Percentiles rank a stretch among this genome's conserved stretches.
These are phyloP conservation scores for Phragmatobia fuliginosa DNA, from an alignment of 2,888 invertebrate species.

Conservation along the genomic window DNA sequence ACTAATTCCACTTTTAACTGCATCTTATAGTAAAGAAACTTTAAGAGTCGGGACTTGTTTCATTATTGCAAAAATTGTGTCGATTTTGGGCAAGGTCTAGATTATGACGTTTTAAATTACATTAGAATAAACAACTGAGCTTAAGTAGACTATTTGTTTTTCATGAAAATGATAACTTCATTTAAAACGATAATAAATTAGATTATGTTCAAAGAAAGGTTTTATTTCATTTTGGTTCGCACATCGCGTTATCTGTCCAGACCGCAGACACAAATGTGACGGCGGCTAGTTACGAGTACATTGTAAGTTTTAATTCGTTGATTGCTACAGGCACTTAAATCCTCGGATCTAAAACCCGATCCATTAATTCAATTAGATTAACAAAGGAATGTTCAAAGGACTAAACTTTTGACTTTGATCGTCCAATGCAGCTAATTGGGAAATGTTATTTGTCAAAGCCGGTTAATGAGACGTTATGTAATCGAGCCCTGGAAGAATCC, in stretches of 20 bases:
- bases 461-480: slow-evolving; percentile 50
- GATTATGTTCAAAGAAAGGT: slow-evolving; percentile 35
- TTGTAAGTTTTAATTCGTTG: slow-evolving; percentile 45
- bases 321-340: slow-evolving; percentile 49
- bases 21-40: too few relatives aligned
- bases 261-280: slow-evolving; percentile 17
- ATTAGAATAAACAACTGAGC: too few relatives aligned
- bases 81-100: neutral
- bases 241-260: neutral
- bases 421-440: slow-evolving; percentile 54
- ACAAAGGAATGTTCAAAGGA: slow-evolving; percentile 55
- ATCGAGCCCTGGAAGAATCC: slow-evolving; percentile 33
- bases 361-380: slow-evolving; percentile 53
- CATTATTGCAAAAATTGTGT: neutral
- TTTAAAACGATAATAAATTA: slow-evolving; percentile 36
- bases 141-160: neutral
- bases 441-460: slow-evolving; percentile 56
- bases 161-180: slow-evolving; percentile 31
- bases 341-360: slow-evolving; percentile 48
- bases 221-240: slow-evolving; percentile 26
- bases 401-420: slow-evolving; percentile 53
- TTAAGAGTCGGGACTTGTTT: neutral
- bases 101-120: neutral
- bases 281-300: slow-evolving; percentile 25
- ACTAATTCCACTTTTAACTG: too few relatives aligned